These are phyloP conservation scores for Patella vulgata DNA, from an alignment of 1,140 invertebrate species.

Conservation along the genomic window DNA sequence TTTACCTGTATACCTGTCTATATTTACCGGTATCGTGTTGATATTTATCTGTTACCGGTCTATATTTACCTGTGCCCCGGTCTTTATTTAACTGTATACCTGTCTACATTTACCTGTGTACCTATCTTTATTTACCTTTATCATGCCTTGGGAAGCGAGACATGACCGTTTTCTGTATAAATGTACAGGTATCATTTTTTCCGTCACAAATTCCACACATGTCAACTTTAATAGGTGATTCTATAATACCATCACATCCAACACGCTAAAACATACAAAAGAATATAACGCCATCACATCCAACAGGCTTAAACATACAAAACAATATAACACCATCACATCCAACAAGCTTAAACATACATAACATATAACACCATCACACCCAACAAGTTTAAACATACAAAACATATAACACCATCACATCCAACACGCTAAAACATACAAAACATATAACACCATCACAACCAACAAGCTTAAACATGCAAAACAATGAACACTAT, in stretches of 20 bases:
- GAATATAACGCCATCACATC: background rate
- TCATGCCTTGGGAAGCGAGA: background rate
- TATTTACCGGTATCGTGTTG: slow-evolving; percentile 8
- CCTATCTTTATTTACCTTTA: background rate
- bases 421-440: slow-evolving; percentile 8
- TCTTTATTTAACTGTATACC: slow-evolving; percentile 1
- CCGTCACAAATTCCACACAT: slow-evolving; percentile 9
- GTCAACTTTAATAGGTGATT: background rate
- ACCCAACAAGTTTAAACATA: too few species aligned
- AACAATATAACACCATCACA: too few species aligned
- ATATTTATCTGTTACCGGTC: slow-evolving; percentile 3
- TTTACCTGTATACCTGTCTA: background rate
- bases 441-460: background rate
- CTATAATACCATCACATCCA: slow-evolving; percentile 13
- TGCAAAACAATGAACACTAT: too few species aligned
- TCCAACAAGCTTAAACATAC: too few species aligned
- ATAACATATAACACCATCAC: too few species aligned
- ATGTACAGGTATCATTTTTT: slow-evolving; percentile 3
- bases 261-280: slow-evolving; percentile 1
- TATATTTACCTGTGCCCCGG: background rate
- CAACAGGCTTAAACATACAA: too few species aligned
- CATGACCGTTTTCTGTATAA: background rate
- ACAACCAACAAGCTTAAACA: too few species aligned
- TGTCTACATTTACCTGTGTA: background rate
- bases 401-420: slow-evolving; percentile 11